Evolutionary conservation across 1,140 invertebrate species (phyloP).

Genomic region (Aphelenchoides fujianensis): DNA sequence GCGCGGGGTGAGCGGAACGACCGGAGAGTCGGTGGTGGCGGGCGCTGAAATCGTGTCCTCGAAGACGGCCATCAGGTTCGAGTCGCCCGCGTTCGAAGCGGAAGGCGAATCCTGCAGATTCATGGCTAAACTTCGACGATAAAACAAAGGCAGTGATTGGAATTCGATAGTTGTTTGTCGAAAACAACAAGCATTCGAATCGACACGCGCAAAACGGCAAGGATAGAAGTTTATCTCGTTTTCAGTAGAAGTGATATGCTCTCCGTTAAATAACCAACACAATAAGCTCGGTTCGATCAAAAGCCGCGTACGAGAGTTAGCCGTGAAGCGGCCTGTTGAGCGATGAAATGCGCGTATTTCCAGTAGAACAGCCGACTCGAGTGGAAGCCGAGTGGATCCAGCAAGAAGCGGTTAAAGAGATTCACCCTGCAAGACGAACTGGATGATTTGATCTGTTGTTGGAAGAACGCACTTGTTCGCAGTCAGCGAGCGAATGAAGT

Average conservation of each 20-base stretch:
- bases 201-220: not conserved
- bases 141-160: no score
- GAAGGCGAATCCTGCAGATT: not conserved
- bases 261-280: not conserved
- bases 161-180: no score
- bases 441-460: no score
- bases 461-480: slow-evolving; percentile 48
- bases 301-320: not conserved
- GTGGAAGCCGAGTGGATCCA: slow-evolving; percentile 29
- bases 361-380: slow-evolving; percentile 21
- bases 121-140: not conserved
- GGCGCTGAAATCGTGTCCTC: not conserved
- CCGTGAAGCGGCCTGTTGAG: not conserved
- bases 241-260: slow-evolving; percentile 8
- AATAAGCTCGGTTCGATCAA: slow-evolving; percentile 6
- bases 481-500: slow-evolving; percentile 53
- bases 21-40: no score
- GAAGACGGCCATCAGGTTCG: not conserved
- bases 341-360: slow-evolving; percentile 7
- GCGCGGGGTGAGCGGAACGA: no score
- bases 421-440: slow-evolving; percentile 35
- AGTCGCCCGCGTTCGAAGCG: not conserved
- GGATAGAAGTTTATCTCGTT: not conserved
- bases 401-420: slow-evolving; percentile 29
- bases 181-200: no score